Evolutionary conservation across 2,888 invertebrate species (phyloP), one percentile per base, ranked within the genome.

Genomic region (Geophilus truncorum): DNA sequence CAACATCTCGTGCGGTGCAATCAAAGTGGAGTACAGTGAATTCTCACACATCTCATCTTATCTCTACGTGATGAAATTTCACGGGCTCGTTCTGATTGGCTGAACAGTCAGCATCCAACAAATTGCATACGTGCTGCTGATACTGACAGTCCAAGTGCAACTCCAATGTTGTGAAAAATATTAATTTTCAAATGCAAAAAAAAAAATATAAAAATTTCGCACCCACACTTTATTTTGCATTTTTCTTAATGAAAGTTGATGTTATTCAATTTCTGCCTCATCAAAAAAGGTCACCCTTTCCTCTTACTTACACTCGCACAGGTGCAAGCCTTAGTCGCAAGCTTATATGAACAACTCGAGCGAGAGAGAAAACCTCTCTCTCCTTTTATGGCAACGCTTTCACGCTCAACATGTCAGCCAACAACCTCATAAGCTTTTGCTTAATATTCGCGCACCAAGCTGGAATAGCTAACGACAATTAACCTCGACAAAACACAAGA

Each of bases 341-440:
- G 70, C 70, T 70, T 70, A 70, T 70, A 70, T 70, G 70, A 70
- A 70, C 70, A 70, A 70, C 70, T 70, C 25, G n/a, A 70, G 70
- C 70, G 70, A 70, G 28, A 70, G 70, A 70, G 28, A 15, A 70
- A 70, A 70, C 70, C 15, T 70, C 70, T 70, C 28, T 70, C 70
- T 25, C 3, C 70, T 70, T 70, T 70, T 70, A 70, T 25, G 28
- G 70, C 70, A 70, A 25, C 70, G 10, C 70, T 70, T 70, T 70
- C 70, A 70, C 70, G 70, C 70, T 70, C 70, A 70, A 70, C 70
- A 70, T 70, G 70, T 70, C 70, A 70, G 70, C 70, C 70, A 70
- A 70, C 70, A 28, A 70, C 70, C 70, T 70, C 70, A 70, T 70
- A 70, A 70, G 70, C 70, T 28, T 70, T 70, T 28, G 70, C 70